A percentile compares a stretch with the other conserved stretches of the same genome.
Conservation (phyloP, 2,797 vertebrate genomes). For the Macroramphosus scolopax region DNA sequence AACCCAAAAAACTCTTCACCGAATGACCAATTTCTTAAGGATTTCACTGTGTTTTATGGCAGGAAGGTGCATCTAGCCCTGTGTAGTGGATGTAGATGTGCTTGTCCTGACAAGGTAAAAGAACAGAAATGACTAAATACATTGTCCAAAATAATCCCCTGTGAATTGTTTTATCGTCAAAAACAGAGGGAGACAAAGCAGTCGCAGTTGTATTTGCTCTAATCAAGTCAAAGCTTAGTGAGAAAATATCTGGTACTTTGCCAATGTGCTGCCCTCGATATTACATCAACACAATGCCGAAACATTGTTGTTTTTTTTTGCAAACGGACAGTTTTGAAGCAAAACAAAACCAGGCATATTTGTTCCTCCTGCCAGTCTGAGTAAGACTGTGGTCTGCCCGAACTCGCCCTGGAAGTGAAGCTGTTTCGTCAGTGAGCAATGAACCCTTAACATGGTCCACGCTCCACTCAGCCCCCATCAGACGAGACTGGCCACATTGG, state of each 20-base stretch:
- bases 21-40: background rate
- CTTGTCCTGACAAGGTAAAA: slow-evolving; percentile 14
- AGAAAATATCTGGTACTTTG: slow-evolving; percentile 50
- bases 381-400: slow-evolving; percentile 62
- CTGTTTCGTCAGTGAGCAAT: slow-evolving; percentile 74
- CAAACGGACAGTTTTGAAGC: slow-evolving; percentile 70
- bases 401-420: slow-evolving; percentile 72
- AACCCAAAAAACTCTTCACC: too few relatives aligned
- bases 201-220: slow-evolving; percentile 27
- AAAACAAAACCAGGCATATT: slow-evolving; percentile 70
- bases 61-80: too few relatives aligned
- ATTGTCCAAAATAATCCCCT: slow-evolving; percentile 3
- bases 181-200: slow-evolving; percentile 21
- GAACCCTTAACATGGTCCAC: slow-evolving; percentile 71
- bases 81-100: background rate
- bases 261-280: slow-evolving; percentile 51
- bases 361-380: slow-evolving; percentile 68
- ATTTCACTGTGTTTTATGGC: background rate
- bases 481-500: slow-evolving; percentile 61
- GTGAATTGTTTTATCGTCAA: slow-evolving; percentile 8
- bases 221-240: slow-evolving; percentile 43
- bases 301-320: slow-evolving; percentile 47
- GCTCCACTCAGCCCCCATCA: slow-evolving; percentile 76
- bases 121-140: slow-evolving; percentile 30
- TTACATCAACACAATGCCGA: slow-evolving; percentile 58